A percentile compares a stretch with the other conserved stretches of the same genome.
phyloP scores from a whole-genome alignment of 2,113 vertebrate genomes.

The Gavia stellata region DNA sequence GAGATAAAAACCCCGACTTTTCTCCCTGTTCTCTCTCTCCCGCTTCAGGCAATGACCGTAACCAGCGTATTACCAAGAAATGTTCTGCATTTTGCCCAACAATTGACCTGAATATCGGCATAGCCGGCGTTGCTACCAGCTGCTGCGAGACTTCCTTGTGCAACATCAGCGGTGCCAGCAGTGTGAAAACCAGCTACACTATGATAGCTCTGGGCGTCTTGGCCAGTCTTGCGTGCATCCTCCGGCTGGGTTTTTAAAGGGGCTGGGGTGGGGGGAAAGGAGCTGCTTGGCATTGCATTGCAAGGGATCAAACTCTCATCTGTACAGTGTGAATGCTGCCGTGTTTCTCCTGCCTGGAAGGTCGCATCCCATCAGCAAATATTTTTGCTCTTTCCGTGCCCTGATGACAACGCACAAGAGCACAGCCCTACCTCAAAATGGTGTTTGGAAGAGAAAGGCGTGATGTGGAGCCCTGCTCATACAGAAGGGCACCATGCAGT shows the following conservation, averaged over 20 bases:
- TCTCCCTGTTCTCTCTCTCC: not conserved
- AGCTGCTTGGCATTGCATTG: not conserved
- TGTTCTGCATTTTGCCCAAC: not conserved
- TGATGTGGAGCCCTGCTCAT: not conserved
- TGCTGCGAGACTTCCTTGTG: conserved; percentile 32
- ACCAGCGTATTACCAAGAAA: conserved; percentile 31
- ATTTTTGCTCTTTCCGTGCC: not conserved
- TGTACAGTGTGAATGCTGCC: not conserved
- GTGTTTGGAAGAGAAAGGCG: not conserved
- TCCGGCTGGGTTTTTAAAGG: not conserved
- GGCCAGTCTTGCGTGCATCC: conserved; percentile 34
- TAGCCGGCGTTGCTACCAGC: not conserved
- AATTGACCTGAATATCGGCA: not conserved
- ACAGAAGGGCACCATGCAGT: not conserved
- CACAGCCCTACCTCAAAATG: not conserved
- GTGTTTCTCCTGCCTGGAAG: not conserved
- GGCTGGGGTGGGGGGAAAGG: fast-evolving
- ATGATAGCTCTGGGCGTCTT: not conserved
- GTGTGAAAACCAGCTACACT: not conserved
- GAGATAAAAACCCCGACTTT: not conserved
- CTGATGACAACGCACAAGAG: not conserved
- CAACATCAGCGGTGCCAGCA: conserved; percentile 49
- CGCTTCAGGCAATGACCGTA: not conserved
- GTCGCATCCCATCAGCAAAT: not conserved
- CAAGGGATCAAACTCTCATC: not conserved